These are phyloP conservation scores for Xylocampa areola DNA, from an alignment of 2,888 invertebrate species.

Conservation along the genomic window DNA sequence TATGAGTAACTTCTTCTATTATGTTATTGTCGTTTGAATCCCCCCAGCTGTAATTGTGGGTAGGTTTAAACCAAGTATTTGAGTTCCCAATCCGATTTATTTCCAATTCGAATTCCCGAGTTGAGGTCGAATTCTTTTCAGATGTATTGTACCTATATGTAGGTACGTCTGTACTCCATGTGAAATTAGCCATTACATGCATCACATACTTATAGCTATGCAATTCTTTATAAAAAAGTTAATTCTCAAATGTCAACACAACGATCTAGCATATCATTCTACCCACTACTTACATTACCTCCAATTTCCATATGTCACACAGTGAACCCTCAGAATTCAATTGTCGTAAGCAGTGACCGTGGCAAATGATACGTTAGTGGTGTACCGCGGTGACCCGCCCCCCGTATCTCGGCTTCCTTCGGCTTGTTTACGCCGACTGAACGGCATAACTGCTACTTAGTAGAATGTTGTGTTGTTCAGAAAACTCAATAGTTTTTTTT, in stretches of 20 bases:
- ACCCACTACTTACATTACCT: constrained; percentile 11
- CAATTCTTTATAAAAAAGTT: background rate
- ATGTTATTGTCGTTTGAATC: too few relatives aligned
- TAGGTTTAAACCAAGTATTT: too few relatives aligned
- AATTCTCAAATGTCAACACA: constrained; percentile 10
- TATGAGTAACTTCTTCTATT: too few relatives aligned
- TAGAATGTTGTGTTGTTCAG: constrained; percentile 57
- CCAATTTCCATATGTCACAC: constrained; percentile 56
- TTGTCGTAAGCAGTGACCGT: constrained; percentile 57
- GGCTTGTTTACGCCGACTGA: constrained; percentile 66
- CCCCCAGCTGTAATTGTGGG: too few relatives aligned
- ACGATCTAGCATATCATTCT: constrained; percentile 2
- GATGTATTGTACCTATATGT: too few relatives aligned
- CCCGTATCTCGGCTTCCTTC: constrained; percentile 70
- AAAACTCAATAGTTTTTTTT: too few relatives aligned
- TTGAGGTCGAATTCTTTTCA: too few relatives aligned
- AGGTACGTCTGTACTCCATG: too few relatives aligned
- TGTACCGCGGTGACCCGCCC: constrained; percentile 57
- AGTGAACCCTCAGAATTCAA: constrained; percentile 50
- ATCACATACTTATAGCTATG: too few relatives aligned
- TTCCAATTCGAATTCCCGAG: too few relatives aligned
- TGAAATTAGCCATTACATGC: background rate
- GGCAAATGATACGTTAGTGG: constrained; percentile 65
- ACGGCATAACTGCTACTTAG: constrained; percentile 66
- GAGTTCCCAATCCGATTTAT: too few relatives aligned